Evolutionary conservation across 2,113 vertebrate genomes (phyloP).

Genomic region (Penelope pileata): DNA sequence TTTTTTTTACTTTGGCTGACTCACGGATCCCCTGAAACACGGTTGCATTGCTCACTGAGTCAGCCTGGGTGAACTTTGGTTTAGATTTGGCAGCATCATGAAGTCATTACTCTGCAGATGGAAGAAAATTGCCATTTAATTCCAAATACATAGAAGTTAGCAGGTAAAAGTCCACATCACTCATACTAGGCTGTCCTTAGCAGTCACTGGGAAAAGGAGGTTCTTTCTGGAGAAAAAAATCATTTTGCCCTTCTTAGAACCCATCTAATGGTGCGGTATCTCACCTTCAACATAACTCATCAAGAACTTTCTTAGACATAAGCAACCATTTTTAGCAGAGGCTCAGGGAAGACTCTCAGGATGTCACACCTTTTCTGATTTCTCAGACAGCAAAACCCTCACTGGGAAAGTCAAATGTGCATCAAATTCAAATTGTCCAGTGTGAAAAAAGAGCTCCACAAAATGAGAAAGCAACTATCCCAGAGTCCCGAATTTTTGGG

Average conservation of each 20-base stretch:
- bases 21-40: not conserved
- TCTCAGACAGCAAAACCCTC: not conserved
- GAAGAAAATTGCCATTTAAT: not conserved
- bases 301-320: not conserved
- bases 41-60: rapidly evolving
- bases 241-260: not conserved
- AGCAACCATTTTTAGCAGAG: not conserved
- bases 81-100: not conserved
- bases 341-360: not conserved
- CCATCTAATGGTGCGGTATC: not conserved
- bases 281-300: not conserved
- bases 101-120: not conserved
- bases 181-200: not conserved
- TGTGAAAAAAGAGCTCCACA: not conserved
- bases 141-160: not conserved
- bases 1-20: not conserved
- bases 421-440: not conserved
- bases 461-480: not conserved
- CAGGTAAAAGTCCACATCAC: not conserved
- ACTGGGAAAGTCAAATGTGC: rapidly evolving
- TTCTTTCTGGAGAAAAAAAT: not conserved
- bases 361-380: not conserved
- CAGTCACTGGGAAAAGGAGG: not conserved
- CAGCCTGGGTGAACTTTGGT: not conserved
- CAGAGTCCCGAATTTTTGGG: not conserved